Evolutionary conservation across 1,140 invertebrate species (phyloP), one percentile per base, ranked within the genome.

Genomic region (Neotoxoptera formosana): DNA sequence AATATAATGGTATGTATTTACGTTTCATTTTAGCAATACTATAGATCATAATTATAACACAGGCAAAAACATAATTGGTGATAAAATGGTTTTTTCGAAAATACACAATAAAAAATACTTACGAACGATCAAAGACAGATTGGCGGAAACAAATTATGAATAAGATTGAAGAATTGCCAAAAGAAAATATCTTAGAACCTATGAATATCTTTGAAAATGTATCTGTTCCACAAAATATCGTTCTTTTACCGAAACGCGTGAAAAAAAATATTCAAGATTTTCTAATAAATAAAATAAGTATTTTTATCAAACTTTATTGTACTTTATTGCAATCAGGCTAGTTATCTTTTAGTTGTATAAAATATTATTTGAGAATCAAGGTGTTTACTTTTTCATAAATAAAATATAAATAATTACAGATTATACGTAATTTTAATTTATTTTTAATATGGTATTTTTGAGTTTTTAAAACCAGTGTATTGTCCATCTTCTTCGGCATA

Each of bases 11-110:
- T 48, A 48, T 91, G 53, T 48, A 53, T 36, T 41, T 60, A 41
- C 23, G 89, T 30, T 91, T 51, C 51, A 91, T 91, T 48, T 53
- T 91, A 48, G 89, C 51, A 36, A 56, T 91, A 51, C 23, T 91
- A 60, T n/a, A n/a, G 89, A 91, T 60, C 89, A 91, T 60, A 91
- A 91, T 36, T 48, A 53, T 60, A 91, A 91, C 53, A 60, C 51
- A 48, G 53, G 23, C n/a, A 48, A 60, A 34, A 36, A 17, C 21
- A 48, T 30, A 91, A 91, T 91, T 60, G 89, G 89, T n/a, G 25
- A 91, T 30, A 91, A 91, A 60, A 36, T 56, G 67, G 6, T 76
- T 76, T 76, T 76, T 76, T 51, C 48, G 30, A 76, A 76, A 76
- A 76, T 76, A 76, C 67, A 76, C 67, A 76, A 34, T 76, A 76